These are phyloP conservation scores for Stenoptilia bipunctidactyla DNA, from an alignment of 2,888 invertebrate genomes.

Conservation along the genomic window DNA sequence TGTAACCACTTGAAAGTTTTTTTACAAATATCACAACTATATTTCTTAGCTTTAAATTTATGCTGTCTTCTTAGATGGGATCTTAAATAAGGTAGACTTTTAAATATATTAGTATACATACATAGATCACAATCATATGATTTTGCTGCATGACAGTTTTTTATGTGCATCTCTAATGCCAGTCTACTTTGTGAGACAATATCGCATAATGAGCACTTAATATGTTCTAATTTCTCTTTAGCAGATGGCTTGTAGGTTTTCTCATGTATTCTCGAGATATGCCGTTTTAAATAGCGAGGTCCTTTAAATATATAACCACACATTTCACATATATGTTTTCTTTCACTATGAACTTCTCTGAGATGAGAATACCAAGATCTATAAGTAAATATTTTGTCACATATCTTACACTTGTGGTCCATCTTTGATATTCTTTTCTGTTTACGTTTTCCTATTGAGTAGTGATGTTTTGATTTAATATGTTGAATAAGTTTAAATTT, in stretches of 20 bases:
- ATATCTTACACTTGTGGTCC: slow-evolving; percentile 14
- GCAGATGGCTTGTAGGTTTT: not conserved
- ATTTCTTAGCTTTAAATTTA: not conserved
- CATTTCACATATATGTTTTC: not conserved
- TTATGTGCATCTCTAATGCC: slow-evolving; percentile 18
- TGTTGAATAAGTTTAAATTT: too few relatives aligned
- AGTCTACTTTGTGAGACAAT: slow-evolving; percentile 14
- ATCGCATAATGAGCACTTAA: slow-evolving; percentile 19
- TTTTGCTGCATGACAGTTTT: slow-evolving; percentile 23
- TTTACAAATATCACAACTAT: not conserved
- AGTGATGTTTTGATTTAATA: not conserved
- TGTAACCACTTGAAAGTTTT: not conserved
- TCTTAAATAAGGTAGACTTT: slow-evolving; percentile 20
- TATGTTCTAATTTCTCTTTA: not conserved
- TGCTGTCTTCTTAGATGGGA: slow-evolving; percentile 25
- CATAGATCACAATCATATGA: slow-evolving; percentile 21
- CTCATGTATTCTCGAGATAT: slow-evolving; percentile 12
- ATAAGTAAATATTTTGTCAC: slow-evolving; percentile 17
- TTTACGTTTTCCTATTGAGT: not conserved
- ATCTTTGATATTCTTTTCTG: not conserved
- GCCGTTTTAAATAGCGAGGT: not conserved
- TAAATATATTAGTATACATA: slow-evolving; percentile 17
- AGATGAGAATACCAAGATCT: slow-evolving; percentile 22
- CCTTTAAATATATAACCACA: not conserved
- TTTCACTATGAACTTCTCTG: slow-evolving; percentile 16